Evolutionary conservation across 30 jellyfish, hydroid and myxozoan species (phyloP).

Genomic region (Rhopilema esculentum): DNA sequence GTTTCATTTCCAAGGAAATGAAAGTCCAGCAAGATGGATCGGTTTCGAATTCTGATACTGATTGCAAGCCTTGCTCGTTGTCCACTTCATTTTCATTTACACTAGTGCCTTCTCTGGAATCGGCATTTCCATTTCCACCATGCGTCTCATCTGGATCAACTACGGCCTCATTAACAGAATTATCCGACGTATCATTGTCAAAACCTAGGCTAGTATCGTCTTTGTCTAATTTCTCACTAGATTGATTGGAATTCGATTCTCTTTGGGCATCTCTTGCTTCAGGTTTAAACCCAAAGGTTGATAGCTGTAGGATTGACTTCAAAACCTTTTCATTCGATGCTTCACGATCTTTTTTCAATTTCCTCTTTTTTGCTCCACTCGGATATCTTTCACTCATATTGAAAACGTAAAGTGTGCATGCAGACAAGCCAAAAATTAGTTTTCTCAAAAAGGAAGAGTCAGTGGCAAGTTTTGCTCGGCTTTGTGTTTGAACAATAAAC

Average conservation of each 20-base stretch:
- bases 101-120: neutral
- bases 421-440: neutral
- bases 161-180: slow-evolving; percentile 1
- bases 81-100: neutral
- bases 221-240: neutral
- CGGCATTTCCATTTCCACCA: neutral
- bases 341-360: slow-evolving; percentile 9
- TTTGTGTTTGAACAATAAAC: slow-evolving; percentile 16
- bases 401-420: neutral
- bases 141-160: neutral
- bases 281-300: neutral
- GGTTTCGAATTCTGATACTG: neutral
- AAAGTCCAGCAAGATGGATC: neutral
- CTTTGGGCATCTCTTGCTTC: neutral
- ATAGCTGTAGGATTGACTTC: neutral
- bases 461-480: slow-evolving; percentile 25
- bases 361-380: slow-evolving; percentile 8
- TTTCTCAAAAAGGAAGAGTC: neutral
- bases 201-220: neutral
- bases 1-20: neutral
- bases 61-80: neutral
- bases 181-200: neutral
- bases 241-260: neutral
- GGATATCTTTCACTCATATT: neutral
- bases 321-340: neutral